Percentiles rank a stretch among this genome's conserved stretches.
Evolutionary conservation across 2,797 vertebrate species (phyloP).

Genomic region (Gastrophryne carolinensis): DNA sequence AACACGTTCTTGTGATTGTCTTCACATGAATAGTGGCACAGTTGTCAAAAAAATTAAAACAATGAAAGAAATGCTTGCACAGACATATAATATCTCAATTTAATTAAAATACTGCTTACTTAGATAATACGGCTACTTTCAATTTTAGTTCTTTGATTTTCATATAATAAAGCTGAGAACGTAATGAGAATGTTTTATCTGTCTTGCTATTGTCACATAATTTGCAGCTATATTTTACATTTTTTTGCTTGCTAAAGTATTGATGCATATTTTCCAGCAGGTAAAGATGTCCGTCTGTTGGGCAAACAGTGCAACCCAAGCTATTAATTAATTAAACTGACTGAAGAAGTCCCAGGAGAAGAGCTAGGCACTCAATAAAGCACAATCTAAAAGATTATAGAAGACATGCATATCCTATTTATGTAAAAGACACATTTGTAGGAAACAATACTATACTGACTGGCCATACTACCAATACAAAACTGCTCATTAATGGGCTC

Average conservation of each 20-base stretch:
- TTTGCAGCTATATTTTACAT: background rate
- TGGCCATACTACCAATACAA: too few relatives aligned
- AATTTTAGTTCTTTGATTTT: background rate
- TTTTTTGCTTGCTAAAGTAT: background rate
- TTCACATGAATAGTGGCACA: background rate
- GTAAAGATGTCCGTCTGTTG: background rate
- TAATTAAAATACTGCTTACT: background rate
- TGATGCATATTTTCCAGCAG: background rate
- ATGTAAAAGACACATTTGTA: too few relatives aligned
- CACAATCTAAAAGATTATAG: too few relatives aligned
- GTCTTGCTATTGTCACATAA: background rate
- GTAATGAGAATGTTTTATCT: background rate
- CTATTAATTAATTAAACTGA: background rate
- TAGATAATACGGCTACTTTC: background rate
- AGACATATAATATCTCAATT: background rate
- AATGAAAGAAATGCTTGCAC: background rate
- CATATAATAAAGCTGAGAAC: background rate
- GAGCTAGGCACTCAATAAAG: background rate
- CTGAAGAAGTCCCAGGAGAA: background rate
- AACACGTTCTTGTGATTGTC: too few relatives aligned
- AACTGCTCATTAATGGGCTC: too few relatives aligned
- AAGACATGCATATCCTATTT: too few relatives aligned
- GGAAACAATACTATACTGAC: too few relatives aligned
- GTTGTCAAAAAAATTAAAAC: background rate
- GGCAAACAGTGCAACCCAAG: background rate